phyloP scores from a whole-genome alignment of 1,140 invertebrate genomes.

The Lasaia peninsularis region DNA sequence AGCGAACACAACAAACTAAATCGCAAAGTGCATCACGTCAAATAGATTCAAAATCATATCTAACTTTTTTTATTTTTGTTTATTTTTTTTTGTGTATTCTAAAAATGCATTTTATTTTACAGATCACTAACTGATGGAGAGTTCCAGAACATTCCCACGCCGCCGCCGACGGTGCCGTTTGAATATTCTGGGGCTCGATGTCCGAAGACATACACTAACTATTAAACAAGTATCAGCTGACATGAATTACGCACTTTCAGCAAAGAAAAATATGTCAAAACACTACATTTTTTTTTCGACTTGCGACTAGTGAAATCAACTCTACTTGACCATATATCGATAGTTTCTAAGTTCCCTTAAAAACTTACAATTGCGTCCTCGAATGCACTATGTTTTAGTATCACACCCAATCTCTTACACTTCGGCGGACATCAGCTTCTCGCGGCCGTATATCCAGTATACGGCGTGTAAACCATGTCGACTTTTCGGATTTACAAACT shows the following conservation, averaged over 20 bases:
- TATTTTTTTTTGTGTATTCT: conserved; percentile 55
- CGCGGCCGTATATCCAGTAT: conserved; percentile 58
- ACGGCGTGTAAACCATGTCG: conserved; percentile 43
- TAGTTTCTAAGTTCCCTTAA: conserved; percentile 53
- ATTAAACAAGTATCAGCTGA: conserved; percentile 71
- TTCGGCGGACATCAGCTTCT: conserved; percentile 42
- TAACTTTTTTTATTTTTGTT: conserved; percentile 47
- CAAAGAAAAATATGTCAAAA: conserved; percentile 80
- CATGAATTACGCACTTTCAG: conserved; percentile 79
- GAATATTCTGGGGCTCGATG: conserved; percentile 57
- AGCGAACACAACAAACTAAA: conserved; percentile 65
- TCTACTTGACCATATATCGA: conserved; percentile 75
- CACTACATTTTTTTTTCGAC: conserved; percentile 76
- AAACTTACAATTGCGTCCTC: conserved; percentile 55
- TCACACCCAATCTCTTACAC: conserved; percentile 54
- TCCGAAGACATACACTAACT: conserved; percentile 32
- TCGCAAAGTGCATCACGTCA: conserved; percentile 69
- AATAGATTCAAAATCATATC: conserved; percentile 52
- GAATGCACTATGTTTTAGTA: conserved; percentile 70
- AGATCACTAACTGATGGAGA: conserved; percentile 47
- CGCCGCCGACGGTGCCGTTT: conserved; percentile 39
- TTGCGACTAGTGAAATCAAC: conserved; percentile 78
- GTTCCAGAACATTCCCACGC: conserved; percentile 61
- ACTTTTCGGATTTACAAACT: background rate
- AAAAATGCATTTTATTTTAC: conserved; percentile 68